Evolutionary conservation across 2,797 vertebrate species (phyloP).

Genomic region (Calcarius lapponicus): DNA sequence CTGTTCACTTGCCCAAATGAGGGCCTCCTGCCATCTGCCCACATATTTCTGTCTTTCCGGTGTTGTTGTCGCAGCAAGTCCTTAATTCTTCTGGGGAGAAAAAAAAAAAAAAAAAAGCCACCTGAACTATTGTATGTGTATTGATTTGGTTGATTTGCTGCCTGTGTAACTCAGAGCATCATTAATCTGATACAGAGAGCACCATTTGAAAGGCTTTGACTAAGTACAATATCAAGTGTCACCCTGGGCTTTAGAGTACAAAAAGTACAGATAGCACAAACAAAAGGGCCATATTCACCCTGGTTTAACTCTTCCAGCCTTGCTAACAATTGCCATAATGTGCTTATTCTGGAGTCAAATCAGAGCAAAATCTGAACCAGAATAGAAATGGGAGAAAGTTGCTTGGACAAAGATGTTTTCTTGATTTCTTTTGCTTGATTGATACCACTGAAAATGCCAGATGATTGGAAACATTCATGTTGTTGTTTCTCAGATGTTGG

Average conservation of each 20-base stretch:
- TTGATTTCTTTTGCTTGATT: neutral
- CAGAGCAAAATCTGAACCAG: neutral
- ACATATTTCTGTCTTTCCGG: conserved; percentile 57
- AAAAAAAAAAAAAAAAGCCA: conserved; percentile 1
- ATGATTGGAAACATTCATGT: neutral
- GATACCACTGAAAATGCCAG: neutral
- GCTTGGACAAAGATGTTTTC: neutral
- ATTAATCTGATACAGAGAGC: conserved; percentile 64
- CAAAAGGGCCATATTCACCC: conserved; percentile 34
- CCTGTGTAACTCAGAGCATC: conserved; percentile 61
- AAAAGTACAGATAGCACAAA: conserved; percentile 46
- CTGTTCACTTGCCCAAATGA: conserved; percentile 42
- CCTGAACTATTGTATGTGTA: conserved; percentile 58
- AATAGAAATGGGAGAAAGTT: neutral
- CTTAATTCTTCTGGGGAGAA: conserved; percentile 23
- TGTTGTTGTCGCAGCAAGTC: conserved; percentile 67
- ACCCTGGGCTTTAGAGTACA: conserved; percentile 47
- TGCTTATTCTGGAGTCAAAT: neutral
- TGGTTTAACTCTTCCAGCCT: conserved; percentile 37
- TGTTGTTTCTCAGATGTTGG: neutral
- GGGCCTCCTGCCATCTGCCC: conserved; percentile 61
- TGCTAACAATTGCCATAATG: neutral
- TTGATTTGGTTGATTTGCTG: conserved; percentile 70
- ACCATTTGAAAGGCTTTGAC: conserved; percentile 57
- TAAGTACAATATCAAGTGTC: conserved; percentile 59